Conservation (phyloP, 2,113 vertebrate genomes). For the Vidua chalybeata region DNA sequence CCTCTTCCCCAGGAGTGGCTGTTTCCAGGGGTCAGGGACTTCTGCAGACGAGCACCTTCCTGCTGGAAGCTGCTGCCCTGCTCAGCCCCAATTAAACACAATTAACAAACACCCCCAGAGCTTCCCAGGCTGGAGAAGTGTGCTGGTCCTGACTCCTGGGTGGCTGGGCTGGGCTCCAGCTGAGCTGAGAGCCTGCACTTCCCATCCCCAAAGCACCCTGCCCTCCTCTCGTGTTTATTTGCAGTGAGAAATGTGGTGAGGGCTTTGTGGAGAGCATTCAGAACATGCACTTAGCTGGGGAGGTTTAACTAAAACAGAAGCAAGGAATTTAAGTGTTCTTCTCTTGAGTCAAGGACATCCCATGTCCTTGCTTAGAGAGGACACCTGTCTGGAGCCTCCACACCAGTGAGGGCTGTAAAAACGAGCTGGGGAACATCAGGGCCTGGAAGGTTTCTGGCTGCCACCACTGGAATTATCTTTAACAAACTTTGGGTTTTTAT, state of each 20-base stretch:
- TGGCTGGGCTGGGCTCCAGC: not conserved
- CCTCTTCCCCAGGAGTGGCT: not conserved
- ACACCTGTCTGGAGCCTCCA: not conserved
- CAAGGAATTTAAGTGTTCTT: not conserved
- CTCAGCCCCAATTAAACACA: not conserved
- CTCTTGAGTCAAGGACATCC: not conserved
- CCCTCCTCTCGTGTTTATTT: not conserved
- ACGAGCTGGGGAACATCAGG: not conserved
- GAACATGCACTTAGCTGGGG: not conserved
- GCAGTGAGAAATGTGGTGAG: not conserved
- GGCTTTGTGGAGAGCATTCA: not conserved
- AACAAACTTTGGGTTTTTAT: not conserved
- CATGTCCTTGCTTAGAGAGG: not conserved
- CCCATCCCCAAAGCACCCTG: not conserved
- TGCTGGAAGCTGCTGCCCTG: not conserved
- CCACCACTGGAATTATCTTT: not conserved
- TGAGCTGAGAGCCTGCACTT: not conserved
- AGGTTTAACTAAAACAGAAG: not conserved
- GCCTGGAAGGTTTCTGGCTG: not conserved
- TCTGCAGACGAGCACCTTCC: not conserved
- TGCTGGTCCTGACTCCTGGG: not conserved
- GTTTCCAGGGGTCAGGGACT: not conserved
- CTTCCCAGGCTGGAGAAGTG: not conserved
- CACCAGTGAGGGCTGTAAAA: not conserved
- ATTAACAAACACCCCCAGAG: not conserved